A percentile compares a stretch with the other conserved stretches of the same genome.
Evolutionary conservation across 2,888 invertebrate genomes (phyloP).

Genomic region (Dyspetes luteomarginatus): DNA sequence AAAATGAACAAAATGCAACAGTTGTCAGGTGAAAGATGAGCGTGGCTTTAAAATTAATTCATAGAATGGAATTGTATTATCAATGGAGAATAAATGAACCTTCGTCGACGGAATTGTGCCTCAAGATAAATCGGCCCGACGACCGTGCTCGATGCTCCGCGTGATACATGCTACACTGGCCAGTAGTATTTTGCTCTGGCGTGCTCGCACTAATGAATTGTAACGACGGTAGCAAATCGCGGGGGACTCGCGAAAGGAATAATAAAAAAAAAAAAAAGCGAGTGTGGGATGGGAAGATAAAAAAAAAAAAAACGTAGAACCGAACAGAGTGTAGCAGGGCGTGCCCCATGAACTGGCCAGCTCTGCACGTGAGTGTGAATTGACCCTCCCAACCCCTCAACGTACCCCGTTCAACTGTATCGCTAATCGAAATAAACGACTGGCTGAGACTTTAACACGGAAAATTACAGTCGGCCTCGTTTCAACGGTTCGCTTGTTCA

Average conservation of each 20-base stretch:
- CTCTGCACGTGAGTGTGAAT: constrained; percentile 58
- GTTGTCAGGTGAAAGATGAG: neutral
- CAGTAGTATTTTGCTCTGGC: constrained; percentile 52
- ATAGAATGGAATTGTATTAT: constrained; percentile 52
- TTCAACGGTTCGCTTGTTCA: constrained; percentile 35
- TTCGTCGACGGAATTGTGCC: constrained; percentile 54
- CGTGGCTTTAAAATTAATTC: constrained; percentile 44
- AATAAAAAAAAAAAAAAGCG: constrained; percentile 48
- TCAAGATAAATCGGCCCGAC: constrained; percentile 56
- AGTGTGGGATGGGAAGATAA: neutral
- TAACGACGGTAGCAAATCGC: constrained; percentile 73
- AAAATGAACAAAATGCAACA: neutral
- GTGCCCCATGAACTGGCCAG: constrained; percentile 47
- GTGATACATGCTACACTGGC: constrained; percentile 51
- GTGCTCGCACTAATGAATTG: constrained; percentile 74
- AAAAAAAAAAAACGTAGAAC: constrained; percentile 67
- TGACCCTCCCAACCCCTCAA: constrained; percentile 13
- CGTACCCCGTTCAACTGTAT: constrained; percentile 42
- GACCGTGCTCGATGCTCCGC: neutral
- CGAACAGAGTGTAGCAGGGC: constrained; percentile 68
- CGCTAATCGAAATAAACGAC: constrained; percentile 65
- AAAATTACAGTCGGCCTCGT: constrained; percentile 54
- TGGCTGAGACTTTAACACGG: constrained; percentile 47
- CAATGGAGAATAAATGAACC: constrained; percentile 46
- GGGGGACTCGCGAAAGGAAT: constrained; percentile 64